Percentiles rank a stretch among this genome's conserved stretches.
Evolutionary conservation across 2,797 vertebrate species (phyloP).

Genomic region (Astyanax mexicanus): DNA sequence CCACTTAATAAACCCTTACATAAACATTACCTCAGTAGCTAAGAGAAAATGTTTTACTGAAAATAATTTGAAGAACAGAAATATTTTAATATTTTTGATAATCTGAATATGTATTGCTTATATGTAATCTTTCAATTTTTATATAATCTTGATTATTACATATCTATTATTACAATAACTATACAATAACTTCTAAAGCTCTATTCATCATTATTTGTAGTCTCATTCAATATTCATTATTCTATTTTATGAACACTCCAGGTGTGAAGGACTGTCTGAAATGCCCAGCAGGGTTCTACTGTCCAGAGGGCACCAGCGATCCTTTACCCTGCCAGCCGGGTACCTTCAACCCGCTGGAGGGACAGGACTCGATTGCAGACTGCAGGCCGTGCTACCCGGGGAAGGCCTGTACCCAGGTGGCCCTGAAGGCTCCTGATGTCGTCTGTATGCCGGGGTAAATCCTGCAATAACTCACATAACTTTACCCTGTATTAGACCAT

Average conservation of each 20-base stretch:
- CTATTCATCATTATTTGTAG: no score
- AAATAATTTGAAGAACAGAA: no score
- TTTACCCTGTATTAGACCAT: not conserved
- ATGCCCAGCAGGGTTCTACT: conserved; percentile 88
- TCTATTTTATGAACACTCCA: conserved; percentile 54
- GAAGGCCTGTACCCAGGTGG: conserved; percentile 86
- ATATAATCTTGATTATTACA: no score
- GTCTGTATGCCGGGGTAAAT: conserved; percentile 84
- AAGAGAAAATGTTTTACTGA: no score
- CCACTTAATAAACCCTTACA: no score
- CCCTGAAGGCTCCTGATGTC: conserved; percentile 81
- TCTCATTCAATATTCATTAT: not conserved
- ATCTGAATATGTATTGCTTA: no score
- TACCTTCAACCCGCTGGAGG: conserved; percentile 81
- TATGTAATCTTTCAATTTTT: no score
- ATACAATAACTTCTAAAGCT: not conserved
- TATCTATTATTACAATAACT: no score
- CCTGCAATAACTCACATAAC: not conserved
- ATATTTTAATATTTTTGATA: no score
- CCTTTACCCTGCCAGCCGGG: conserved; percentile 83
- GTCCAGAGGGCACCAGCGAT: conserved; percentile 78
- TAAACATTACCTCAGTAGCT: no score
- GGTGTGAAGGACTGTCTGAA: conserved; percentile 82
- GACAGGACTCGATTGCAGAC: conserved; percentile 82
- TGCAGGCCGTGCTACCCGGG: conserved; percentile 85